Evolutionary conservation across 2,888 invertebrate species (phyloP).

Genomic region (Frankliniella fusca): DNA sequence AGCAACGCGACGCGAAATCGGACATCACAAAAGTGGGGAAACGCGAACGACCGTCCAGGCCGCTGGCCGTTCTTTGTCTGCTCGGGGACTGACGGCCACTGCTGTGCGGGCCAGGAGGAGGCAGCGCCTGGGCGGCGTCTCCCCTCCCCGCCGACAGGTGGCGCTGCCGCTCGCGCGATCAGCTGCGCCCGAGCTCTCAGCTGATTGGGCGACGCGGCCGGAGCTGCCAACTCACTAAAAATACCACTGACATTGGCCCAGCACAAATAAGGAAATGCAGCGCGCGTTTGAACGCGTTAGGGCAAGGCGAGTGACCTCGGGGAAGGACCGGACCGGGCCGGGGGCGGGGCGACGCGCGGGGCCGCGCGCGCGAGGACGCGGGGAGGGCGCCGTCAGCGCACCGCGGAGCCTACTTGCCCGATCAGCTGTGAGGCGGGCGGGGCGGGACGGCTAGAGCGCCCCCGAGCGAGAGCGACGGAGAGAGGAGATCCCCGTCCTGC

Average conservation of each 20-base stretch:
- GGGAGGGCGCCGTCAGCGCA: not conserved
- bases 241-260: slow-evolving; percentile 1
- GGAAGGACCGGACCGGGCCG: not conserved
- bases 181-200: slow-evolving; percentile 4
- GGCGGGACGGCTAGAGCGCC: not conserved
- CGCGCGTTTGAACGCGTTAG: not conserved
- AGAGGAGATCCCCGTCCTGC: not conserved
- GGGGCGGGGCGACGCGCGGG: not conserved
- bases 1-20: not conserved
- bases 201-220: not conserved
- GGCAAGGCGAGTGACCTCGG: not conserved
- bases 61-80: slow-evolving; percentile 19
- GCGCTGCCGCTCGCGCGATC: not conserved
- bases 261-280: slow-evolving; percentile 13
- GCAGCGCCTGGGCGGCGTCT: not conserved
- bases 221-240: slow-evolving; percentile 16
- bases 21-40: not conserved
- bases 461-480: not conserved
- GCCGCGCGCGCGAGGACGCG: not conserved
- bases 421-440: not conserved
- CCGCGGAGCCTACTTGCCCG: not conserved
- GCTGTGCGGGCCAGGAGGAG: not conserved
- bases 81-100: not conserved
- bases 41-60: not conserved
- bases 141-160: not conserved